phyloP scores from a whole-genome alignment of 1,140 invertebrate genomes.

The Drosophila cardini region DNA sequence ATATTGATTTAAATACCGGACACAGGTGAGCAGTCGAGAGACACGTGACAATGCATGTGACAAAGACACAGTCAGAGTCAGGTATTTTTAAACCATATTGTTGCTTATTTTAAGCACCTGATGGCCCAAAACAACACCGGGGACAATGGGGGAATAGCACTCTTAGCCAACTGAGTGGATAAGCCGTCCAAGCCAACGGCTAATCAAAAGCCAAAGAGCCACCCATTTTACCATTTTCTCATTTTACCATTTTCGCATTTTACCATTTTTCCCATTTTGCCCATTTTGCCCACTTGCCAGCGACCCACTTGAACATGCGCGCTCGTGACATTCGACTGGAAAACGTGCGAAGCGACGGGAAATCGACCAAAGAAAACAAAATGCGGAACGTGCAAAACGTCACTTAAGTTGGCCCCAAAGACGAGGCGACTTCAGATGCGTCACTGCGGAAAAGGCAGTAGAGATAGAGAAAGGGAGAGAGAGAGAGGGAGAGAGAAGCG shows the following conservation, averaged over 20 bases:
- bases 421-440: constrained; percentile 49
- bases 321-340: constrained; percentile 78
- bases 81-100: constrained; percentile 40
- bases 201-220: constrained; percentile 33
- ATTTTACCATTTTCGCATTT: too few relatives aligned
- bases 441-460: constrained; percentile 63
- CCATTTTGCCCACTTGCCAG: constrained; percentile 8
- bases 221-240: background rate
- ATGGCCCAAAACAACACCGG: too few relatives aligned
- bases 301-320: constrained; percentile 79
- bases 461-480: too few relatives aligned
- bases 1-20: constrained; percentile 70
- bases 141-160: background rate
- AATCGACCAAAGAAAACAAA: constrained; percentile 69
- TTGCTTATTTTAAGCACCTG: constrained; percentile 41
- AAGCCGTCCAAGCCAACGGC: constrained; percentile 44
- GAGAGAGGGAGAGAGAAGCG: too few relatives aligned
- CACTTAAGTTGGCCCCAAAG: constrained; percentile 51
- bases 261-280: background rate
- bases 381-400: constrained; percentile 72
- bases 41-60: constrained; percentile 63
- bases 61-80: background rate
- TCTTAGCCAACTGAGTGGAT: constrained; percentile 48
- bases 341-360: constrained; percentile 73
- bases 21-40: constrained; percentile 50